A percentile compares a stretch with the other conserved stretches of the same genome.
These are phyloP conservation scores for Malacoraja senta DNA, from an alignment of 2,797 vertebrate species.

Conservation along the genomic window DNA sequence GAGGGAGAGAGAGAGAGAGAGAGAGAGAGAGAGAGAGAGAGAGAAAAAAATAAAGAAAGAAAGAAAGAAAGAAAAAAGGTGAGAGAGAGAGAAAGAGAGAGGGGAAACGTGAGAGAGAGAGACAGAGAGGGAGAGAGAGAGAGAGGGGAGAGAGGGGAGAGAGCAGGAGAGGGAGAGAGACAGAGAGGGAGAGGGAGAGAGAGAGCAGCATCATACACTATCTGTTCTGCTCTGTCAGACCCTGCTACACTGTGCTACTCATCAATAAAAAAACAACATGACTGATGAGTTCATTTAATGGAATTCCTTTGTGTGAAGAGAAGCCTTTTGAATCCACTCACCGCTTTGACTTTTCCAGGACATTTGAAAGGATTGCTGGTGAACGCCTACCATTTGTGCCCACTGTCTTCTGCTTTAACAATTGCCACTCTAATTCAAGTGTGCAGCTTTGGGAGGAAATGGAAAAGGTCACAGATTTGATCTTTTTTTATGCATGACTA, in stretches of 20 bases:
- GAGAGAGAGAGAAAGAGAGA: no score
- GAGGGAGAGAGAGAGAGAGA: no score
- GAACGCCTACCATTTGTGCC: slow-evolving; percentile 48
- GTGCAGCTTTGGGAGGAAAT: slow-evolving; percentile 40
- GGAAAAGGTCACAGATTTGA: slow-evolving; percentile 25
- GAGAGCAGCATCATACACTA: slow-evolving; percentile 77
- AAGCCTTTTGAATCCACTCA: slow-evolving; percentile 59
- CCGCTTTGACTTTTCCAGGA: slow-evolving; percentile 48
- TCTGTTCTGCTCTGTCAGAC: slow-evolving; percentile 88
- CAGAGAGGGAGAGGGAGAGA: slow-evolving; percentile 44
- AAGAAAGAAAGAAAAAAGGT: background rate
- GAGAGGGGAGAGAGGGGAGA: background rate
- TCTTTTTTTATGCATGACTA: slow-evolving; percentile 24
- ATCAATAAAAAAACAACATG: slow-evolving; percentile 95
- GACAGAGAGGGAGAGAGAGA: no score
- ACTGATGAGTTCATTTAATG: slow-evolving; percentile 98
- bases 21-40: slow-evolving; percentile 38
- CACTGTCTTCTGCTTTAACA: slow-evolving; percentile 61
- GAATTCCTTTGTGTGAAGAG: slow-evolving; percentile 88
- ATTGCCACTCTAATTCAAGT: slow-evolving; percentile 62
- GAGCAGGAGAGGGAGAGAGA: background rate
- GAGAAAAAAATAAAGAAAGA: slow-evolving; percentile 55
- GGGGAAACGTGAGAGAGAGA: no score
- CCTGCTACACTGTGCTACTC: slow-evolving; percentile 90
- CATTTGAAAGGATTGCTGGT: slow-evolving; percentile 56